A percentile compares a stretch with the other conserved stretches of the same genome.
These are phyloP conservation scores for Xenopus laevis DNA, from an alignment of 2,113 vertebrate species.

Conservation along the genomic window DNA sequence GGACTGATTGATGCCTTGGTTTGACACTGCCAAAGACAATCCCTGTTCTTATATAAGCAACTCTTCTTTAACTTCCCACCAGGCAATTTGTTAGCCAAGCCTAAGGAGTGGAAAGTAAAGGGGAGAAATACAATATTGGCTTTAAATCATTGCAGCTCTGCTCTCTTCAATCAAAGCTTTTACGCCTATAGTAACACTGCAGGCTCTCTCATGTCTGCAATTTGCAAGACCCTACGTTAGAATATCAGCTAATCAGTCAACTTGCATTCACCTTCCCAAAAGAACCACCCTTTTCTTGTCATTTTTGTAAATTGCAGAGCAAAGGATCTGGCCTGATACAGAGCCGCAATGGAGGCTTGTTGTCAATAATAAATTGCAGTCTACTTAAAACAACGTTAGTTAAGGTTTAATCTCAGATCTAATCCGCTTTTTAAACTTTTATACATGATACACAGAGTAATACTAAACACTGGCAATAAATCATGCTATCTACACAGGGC, in stretches of 20 bases:
- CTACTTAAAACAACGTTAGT: conserved; percentile 78
- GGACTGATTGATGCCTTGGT: conserved; percentile 98
- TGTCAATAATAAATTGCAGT: conserved; percentile 74
- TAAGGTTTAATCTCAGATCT: conserved; percentile 71
- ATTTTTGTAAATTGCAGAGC: conserved; percentile 74
- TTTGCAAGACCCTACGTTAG: conserved; percentile 77
- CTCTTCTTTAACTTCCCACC: conserved; percentile 61
- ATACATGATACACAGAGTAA: conserved; percentile 67
- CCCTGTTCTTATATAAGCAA: conserved; percentile 83
- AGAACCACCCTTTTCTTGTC: conserved; percentile 69
- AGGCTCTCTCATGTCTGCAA: conserved; percentile 75
- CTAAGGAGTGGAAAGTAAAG: conserved; percentile 69
- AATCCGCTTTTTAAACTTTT: conserved; percentile 69
- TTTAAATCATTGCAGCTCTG: conserved; percentile 78
- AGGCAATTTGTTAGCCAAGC: conserved; percentile 71
- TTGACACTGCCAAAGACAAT: conserved; percentile 86
- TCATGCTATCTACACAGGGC: conserved; percentile 59
- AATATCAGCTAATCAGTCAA: conserved; percentile 78
- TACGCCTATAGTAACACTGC: conserved; percentile 76
- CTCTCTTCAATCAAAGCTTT: conserved; percentile 78
- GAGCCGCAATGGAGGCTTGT: conserved; percentile 58
- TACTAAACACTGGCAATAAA: conserved; percentile 68
- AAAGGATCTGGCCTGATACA: conserved; percentile 69
- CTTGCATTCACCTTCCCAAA: conserved; percentile 73
- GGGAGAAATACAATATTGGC: conserved; percentile 77